Evolutionary conservation across 2,888 invertebrate species (phyloP), one percentile per base, ranked within the genome.

Genomic region (Aleiodes alternator): DNA sequence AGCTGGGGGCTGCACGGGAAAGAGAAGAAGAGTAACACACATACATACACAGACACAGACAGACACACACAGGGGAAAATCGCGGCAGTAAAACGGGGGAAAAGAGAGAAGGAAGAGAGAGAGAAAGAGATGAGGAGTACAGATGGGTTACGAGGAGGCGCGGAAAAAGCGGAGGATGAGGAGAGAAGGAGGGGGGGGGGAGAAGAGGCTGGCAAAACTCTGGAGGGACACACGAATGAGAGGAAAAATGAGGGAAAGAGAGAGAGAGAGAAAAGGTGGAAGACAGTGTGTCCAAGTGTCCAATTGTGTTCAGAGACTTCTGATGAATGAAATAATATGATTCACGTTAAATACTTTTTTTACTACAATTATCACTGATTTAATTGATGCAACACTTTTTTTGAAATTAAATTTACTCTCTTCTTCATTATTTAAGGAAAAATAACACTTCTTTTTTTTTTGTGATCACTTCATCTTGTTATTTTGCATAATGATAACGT

Each of bases 191-290:
- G 64, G 69, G 69, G 71, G 80, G 72, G 50, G 61, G 50, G 50
- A 50, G 57, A 70, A 34, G 70, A 70, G 70, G 43, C 64, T 43
- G 64, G 64, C 48, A 48, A 23, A 64, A 23, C 16, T 11, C 64
- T 23, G 64, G 64, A 68, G 68, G 72, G 71, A 69, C 73, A 76
- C 50, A 72, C 72, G 75, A 48, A 73, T 53, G 79, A 69, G 76
- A 78, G 82, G 80, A 80, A 79, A 75, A 72, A 75, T 76, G 50
- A 61, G 61, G 76, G 34, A 59, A 64, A 69, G 70, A 69, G 79
- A 16, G 69, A 38, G 74, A 73, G 76, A 29, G 72, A 73, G 76
- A 74, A 76, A 72, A 56, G 66, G 64, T 70, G 29, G 69, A 72
- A 76, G 76, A 56, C 7, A 61, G 34, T 61, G 34, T 61, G 61